Conservation (phyloP, 2,888 invertebrate genomes). For the Gryllus longicercus region DNA sequence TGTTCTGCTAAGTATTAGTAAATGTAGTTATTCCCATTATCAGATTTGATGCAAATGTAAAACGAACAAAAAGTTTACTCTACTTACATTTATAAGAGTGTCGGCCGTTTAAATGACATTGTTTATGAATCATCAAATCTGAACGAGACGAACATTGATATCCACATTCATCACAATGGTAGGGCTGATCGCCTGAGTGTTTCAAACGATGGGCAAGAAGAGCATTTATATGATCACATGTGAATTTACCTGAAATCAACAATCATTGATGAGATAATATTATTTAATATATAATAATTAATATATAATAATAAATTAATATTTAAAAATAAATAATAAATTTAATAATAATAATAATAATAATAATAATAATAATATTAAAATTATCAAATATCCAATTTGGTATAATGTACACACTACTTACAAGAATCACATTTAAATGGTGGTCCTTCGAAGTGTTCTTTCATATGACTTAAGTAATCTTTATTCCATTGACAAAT, state of each 20-base stretch:
- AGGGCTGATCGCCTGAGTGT: constrained; percentile 53
- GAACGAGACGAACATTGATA: constrained; percentile 57
- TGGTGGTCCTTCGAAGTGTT: constrained; percentile 60
- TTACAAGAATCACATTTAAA: constrained; percentile 59
- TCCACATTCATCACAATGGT: constrained; percentile 55
- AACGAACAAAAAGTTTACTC: neutral
- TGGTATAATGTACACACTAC: constrained; percentile 23
- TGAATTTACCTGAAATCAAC: constrained; percentile 44
- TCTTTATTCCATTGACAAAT: constrained; percentile 60
- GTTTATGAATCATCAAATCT: constrained; percentile 57
- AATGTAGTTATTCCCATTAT: too few relatives aligned
- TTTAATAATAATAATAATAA: too few relatives aligned
- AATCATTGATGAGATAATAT: neutral
- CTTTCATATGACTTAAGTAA: constrained; percentile 60
- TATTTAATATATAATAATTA: neutral
- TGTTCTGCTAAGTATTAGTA: too few relatives aligned
- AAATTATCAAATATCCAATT: too few relatives aligned
- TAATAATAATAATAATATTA: too few relatives aligned
- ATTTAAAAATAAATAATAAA: too few relatives aligned
- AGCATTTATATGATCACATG: constrained; percentile 52
- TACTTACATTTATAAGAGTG: constrained; percentile 50
- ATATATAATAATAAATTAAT: too few relatives aligned
- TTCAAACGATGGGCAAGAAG: constrained; percentile 58
- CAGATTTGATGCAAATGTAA: neutral
- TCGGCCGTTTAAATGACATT: constrained; percentile 55